phyloP scores from a whole-genome alignment of 2,113 vertebrate species.

The Tragulus kanchil region DNA sequence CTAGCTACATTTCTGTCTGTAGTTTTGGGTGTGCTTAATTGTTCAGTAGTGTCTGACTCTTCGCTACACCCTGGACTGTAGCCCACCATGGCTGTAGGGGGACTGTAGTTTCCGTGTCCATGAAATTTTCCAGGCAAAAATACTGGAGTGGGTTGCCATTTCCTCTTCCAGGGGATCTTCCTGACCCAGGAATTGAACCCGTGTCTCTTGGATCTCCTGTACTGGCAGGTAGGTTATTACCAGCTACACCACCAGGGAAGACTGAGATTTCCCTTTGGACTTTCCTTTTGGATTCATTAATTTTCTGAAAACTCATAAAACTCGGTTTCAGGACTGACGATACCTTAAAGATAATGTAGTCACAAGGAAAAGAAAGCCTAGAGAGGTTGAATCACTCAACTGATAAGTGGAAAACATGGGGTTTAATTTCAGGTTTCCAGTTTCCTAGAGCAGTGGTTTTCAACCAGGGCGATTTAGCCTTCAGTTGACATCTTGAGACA shows the following conservation, averaged over 20 bases:
- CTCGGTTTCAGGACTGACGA: neutral
- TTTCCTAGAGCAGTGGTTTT: conserved; percentile 9
- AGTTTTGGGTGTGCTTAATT: neutral
- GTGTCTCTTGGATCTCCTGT: neutral
- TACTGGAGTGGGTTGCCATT: neutral
- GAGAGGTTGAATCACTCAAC: neutral
- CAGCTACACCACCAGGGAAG: neutral
- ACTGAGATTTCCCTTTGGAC: neutral
- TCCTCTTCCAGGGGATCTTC: neutral
- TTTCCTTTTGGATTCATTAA: neutral
- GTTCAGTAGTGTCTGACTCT: neutral
- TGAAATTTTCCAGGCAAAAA: neutral
- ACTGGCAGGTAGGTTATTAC: neutral
- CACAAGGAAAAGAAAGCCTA: neutral
- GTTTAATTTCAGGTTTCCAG: neutral
- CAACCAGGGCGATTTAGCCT: neutral
- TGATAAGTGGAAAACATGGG: neutral
- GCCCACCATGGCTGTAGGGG: neutral
- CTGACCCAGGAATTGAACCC: neutral
- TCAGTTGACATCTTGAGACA: neutral
- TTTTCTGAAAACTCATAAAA: conserved; percentile 11
- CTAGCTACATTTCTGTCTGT: neutral
- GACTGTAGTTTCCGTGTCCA: neutral
- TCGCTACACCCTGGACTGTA: neutral
- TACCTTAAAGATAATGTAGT: neutral